These are phyloP conservation scores for Tichodroma muraria DNA, from an alignment of 2,113 vertebrate species.

Conservation along the genomic window DNA sequence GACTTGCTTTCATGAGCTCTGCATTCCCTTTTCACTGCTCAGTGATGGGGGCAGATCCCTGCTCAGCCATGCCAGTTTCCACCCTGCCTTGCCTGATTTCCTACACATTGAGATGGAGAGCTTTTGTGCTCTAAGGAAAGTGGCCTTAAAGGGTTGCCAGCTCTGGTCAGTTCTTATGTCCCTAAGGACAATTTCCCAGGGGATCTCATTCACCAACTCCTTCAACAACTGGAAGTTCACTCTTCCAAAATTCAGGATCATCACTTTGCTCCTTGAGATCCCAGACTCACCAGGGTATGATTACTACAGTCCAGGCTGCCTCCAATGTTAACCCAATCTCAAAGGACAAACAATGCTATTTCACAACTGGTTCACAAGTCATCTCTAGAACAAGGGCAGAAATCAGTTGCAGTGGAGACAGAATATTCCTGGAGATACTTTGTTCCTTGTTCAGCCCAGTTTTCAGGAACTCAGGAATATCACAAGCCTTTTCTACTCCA, in stretches of 20 bases:
- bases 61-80: background rate
- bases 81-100: background rate
- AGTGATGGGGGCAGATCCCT: background rate
- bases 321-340: background rate
- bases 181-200: background rate
- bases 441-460: background rate
- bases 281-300: background rate
- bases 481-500: background rate
- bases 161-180: background rate
- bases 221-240: background rate
- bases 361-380: background rate
- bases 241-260: background rate
- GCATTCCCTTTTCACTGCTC: background rate
- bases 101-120: background rate
- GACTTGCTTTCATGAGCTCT: background rate
- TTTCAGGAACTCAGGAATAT: background rate
- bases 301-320: background rate
- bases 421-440: background rate
- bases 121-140: background rate
- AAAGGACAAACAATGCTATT: background rate
- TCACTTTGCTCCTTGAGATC: background rate
- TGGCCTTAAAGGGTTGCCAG: background rate
- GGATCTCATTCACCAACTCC: background rate
- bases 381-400: background rate
- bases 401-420: background rate